Conservation (phyloP, 2,888 invertebrate genomes). For the Pantelozetes paolii region DNA sequence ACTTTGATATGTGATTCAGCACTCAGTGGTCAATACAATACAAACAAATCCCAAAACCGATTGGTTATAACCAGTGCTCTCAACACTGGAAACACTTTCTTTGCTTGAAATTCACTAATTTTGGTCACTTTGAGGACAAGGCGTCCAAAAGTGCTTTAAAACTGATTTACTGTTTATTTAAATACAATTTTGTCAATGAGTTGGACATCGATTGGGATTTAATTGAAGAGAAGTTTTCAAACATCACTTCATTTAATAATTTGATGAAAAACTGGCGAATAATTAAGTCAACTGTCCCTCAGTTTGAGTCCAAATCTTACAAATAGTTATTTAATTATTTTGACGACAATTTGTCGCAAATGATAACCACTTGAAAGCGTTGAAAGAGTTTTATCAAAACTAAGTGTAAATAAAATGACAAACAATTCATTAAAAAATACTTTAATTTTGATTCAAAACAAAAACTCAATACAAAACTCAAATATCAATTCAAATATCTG, state of each 20-base stretch:
- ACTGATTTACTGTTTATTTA: constrained; percentile 22
- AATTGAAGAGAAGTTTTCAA: constrained; percentile 8
- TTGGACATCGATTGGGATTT: constrained; percentile 13
- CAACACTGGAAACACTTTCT: not conserved
- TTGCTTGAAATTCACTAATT: not conserved
- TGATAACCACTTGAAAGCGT: not conserved
- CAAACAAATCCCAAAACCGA: no score
- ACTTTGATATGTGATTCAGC: no score
- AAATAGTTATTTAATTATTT: not conserved
- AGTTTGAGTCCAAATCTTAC: not conserved
- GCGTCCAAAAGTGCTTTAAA: not conserved
- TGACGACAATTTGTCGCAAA: not conserved
- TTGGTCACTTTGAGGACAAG: not conserved
- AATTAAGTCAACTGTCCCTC: constrained; percentile 12
- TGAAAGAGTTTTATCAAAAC: not conserved
- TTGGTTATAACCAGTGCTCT: no score
- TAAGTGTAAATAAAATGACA: no score
- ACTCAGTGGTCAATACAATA: no score
- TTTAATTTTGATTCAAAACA: no score
- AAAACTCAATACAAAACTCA: no score
- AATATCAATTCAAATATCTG: not conserved
- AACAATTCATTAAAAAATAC: no score
- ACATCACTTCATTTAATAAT: constrained; percentile 12
- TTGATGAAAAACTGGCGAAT: constrained; percentile 21
- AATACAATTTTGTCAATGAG: not conserved